A percentile compares a stretch with the other conserved stretches of the same genome.
These are phyloP conservation scores for Molorchus minor DNA, from an alignment of 2,888 invertebrate species.

Conservation along the genomic window DNA sequence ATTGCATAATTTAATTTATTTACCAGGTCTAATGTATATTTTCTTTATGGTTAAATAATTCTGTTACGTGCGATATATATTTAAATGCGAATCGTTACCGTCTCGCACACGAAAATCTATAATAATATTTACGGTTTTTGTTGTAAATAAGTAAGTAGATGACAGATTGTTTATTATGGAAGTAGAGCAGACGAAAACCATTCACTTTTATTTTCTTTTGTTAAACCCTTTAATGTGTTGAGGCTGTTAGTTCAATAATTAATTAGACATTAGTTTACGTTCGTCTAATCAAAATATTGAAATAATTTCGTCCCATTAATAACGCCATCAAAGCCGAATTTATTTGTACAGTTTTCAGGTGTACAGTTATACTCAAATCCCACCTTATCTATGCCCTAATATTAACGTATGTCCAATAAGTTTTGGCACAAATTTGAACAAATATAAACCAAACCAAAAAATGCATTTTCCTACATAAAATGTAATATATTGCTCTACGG, in stretches of 20 bases:
- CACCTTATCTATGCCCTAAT: too few relatives aligned
- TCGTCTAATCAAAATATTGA: conserved; percentile 18
- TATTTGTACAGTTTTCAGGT: too few relatives aligned
- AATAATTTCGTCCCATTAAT: conserved; percentile 3
- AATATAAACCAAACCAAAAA: too few relatives aligned
- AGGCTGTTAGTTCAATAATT: conserved; percentile 22
- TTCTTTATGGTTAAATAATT: conserved; percentile 38
- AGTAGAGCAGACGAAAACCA: conserved; percentile 25
- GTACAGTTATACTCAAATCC: too few relatives aligned
- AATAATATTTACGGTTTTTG: conserved; percentile 36
- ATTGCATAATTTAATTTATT: conserved; percentile 33
- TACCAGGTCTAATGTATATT: conserved; percentile 30
- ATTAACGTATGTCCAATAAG: too few relatives aligned
- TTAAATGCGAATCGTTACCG: conserved; percentile 34
- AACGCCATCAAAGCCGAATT: conserved; percentile 1
- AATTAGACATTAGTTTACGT: conserved; percentile 18
- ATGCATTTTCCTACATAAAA: too few relatives aligned
- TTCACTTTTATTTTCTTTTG: conserved; percentile 26
- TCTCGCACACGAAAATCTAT: conserved; percentile 28
- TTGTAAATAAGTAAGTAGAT: conserved; percentile 34
- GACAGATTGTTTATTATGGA: conserved; percentile 25
- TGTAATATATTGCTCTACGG: too few relatives aligned
- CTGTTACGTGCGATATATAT: conserved; percentile 32
- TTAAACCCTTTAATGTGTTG: conserved; percentile 22
- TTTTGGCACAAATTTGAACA: too few relatives aligned